Evolutionary conservation across 2,888 invertebrate species (phyloP).

Genomic region (Coecobrya sp.): DNA sequence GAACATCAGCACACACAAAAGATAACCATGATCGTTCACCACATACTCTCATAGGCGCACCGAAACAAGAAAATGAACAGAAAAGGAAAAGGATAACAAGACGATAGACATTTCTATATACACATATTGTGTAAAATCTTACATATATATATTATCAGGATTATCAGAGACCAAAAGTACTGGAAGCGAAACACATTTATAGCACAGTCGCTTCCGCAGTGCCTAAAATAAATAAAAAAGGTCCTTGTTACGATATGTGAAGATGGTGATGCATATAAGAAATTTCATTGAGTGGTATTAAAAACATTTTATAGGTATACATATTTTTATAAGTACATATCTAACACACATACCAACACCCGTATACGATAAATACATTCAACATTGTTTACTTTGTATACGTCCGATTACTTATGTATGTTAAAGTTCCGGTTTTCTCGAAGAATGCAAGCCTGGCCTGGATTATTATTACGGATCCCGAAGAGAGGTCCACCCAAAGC

Average conservation of each 20-base stretch:
- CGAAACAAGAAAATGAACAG: neutral
- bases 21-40: constrained; percentile 53
- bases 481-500: constrained; percentile 23
- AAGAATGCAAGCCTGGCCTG: neutral
- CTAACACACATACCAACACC: too few species aligned
- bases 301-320: too few species aligned
- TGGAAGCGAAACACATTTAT: neutral
- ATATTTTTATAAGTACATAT: too few species aligned
- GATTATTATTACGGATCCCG: constrained; percentile 22
- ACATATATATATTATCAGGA: too few species aligned
- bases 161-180: neutral
- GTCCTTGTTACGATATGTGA: neutral
- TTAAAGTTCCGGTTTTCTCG: constrained; percentile 7
- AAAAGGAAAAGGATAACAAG: neutral
- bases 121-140: neutral
- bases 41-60: neutral
- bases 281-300: too few species aligned
- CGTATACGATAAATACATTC: neutral
- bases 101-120: too few species aligned
- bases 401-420: neutral
- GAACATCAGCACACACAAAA: constrained; percentile 10
- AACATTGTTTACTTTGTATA: neutral
- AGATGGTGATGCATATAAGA: neutral
- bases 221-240: neutral
- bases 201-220: neutral